A percentile compares a stretch with the other conserved stretches of the same genome.
These are phyloP conservation scores for Holothuria scabra DNA, from an alignment of 53 echinoderm and acorn worm genomes.

Conservation along the genomic window DNA sequence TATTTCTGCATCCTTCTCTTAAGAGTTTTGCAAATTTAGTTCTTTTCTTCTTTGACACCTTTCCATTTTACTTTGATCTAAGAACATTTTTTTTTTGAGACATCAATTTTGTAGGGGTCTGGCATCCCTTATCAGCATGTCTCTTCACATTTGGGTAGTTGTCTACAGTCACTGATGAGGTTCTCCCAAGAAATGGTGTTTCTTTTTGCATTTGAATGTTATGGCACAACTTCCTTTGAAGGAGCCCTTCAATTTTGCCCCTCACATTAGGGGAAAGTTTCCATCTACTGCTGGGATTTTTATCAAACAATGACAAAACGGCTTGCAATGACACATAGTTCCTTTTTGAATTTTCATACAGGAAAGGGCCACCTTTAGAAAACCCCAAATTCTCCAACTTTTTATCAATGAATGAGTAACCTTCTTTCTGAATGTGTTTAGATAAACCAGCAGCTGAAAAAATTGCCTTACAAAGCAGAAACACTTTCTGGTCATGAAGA, in stretches of 20 bases:
- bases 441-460: background rate
- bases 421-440: constrained; percentile 9
- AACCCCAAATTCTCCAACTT: constrained; percentile 2
- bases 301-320: background rate
- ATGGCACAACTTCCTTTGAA: background rate
- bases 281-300: background rate
- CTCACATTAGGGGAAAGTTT: background rate
- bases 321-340: background rate
- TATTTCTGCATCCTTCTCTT: background rate
- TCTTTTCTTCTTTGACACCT: background rate
- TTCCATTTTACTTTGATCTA: background rate
- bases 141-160: too few relatives aligned
- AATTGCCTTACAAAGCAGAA: background rate
- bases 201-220: background rate
- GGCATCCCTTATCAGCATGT: too few relatives aligned
- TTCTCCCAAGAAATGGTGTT: background rate
- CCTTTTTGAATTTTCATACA: constrained; percentile 2
- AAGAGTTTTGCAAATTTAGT: background rate
- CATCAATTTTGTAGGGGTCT: too few relatives aligned
- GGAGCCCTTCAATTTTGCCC: background rate
- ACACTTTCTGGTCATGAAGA: too few relatives aligned
- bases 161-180: too few relatives aligned
- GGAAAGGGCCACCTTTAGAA: background rate
- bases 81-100: too few relatives aligned
- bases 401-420: constrained; percentile 8